Base-by-base conservation (phyloP, 2,797 vertebrate species). In the Aeoliscus strigatus region DNA sequence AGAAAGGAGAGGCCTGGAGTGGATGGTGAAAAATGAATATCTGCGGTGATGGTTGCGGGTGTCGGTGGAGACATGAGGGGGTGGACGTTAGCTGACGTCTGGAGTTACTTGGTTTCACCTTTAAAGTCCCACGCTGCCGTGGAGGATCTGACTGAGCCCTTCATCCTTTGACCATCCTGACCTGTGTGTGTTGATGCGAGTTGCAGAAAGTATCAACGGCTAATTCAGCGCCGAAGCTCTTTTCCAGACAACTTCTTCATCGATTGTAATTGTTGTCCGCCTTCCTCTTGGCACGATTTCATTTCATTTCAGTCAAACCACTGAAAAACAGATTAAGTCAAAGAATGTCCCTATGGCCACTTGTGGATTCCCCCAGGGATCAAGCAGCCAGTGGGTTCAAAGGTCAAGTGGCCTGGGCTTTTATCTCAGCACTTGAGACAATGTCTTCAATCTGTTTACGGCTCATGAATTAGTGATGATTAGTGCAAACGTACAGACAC, bases 21-120 rank as follows among this genome's bases (percentile, higher is more conserved):
- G 72, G 52, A 61, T 58, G 39, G 44, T 68, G 73, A 78, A 65
- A 75, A 60, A 69, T 76, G 66, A 61, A 74, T 68, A 71, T 26
- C 61, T 79, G 74, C 8, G 63, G 79, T 43, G 56, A 39, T 56
- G 59, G 54, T 34, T 71, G 70, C 35, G 71, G 53, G 81, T 76
- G 76, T 45, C 39, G 50, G 38, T 61, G 75, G 69, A 82, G 66
- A 62, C 76, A 67, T 41, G 69, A 80, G 63, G 55, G 63, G 58
- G 60, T 16, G 40, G 24, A 57, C n/a, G 13, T 13, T 41, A 33
- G 60, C 27, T 27, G 17, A 24, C 55, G 66, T 69, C 62, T 75
- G 70, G 41, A 73, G 53, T 57, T 55, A 45, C 69, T 78, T 43
- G 4, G 14, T 45, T 27, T 48, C 57, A 38, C 56, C 60, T 37